A percentile compares a stretch with the other conserved stretches of the same genome.
Evolutionary conservation across 2,113 vertebrate species (phyloP).

Genomic region (Sinocyclocheilus rhinocerous): DNA sequence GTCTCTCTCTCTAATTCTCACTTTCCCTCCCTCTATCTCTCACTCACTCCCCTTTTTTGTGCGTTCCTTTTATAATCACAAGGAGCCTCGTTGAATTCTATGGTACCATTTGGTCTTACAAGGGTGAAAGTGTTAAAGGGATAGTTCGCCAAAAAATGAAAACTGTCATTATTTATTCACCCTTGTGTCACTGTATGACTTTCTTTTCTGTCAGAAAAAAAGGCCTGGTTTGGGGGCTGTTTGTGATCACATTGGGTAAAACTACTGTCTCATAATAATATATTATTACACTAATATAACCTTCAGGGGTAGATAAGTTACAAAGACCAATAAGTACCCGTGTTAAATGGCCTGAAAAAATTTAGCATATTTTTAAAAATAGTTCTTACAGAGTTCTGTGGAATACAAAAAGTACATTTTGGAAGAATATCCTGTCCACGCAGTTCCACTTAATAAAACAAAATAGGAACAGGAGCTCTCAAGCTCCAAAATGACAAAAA

Average conservation of each 20-base stretch:
- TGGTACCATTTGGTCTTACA: slow-evolving; percentile 42
- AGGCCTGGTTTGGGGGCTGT: neutral
- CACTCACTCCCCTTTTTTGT: slow-evolving; percentile 31
- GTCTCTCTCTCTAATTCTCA: neutral
- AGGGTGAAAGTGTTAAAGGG: slow-evolving; percentile 48
- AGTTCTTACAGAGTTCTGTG: neutral
- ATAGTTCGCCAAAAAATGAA: neutral
- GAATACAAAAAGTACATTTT: neutral
- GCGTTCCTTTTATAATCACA: slow-evolving; percentile 31
- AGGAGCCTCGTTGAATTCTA: slow-evolving; percentile 45
- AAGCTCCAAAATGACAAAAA: too few relatives aligned
- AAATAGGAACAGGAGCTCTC: neutral
- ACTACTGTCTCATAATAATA: neutral
- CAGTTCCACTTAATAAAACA: neutral
- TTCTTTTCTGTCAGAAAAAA: neutral
- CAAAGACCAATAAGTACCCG: neutral
- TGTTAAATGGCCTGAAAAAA: neutral
- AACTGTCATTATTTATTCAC: neutral
- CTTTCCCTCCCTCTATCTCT: slow-evolving; percentile 14
- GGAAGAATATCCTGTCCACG: neutral
- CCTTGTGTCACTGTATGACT: neutral
- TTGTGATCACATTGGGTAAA: neutral
- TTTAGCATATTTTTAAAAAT: neutral
- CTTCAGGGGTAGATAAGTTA: neutral
- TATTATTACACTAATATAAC: neutral